These are phyloP conservation scores for Danionella cerebrum DNA, from an alignment of 2,113 vertebrate species.

Conservation along the genomic window DNA sequence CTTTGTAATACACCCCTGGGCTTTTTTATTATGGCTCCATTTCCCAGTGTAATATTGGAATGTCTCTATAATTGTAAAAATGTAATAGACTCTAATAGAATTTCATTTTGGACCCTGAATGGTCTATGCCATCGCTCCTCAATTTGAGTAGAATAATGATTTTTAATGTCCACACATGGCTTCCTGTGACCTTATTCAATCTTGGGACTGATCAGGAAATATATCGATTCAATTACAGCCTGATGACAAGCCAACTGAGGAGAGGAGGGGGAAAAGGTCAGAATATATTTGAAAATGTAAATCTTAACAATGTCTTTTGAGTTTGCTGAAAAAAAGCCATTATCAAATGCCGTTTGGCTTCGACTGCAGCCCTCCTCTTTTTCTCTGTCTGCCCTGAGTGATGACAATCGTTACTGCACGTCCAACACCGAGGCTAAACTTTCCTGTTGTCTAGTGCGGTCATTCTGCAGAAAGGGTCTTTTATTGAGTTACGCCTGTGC, in stretches of 20 bases:
- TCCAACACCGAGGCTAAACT: constrained; percentile 51
- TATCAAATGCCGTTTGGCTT: constrained; percentile 95
- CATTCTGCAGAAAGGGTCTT: constrained; percentile 37
- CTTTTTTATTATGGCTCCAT: constrained; percentile 99
- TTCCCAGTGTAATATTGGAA: constrained; percentile 98
- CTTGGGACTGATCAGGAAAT: constrained; percentile 98
- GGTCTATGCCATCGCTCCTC: constrained; percentile 89
- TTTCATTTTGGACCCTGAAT: constrained; percentile 98
- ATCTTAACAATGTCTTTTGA: constrained; percentile 98
- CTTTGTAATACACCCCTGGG: constrained; percentile 98
- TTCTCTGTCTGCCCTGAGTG: constrained; percentile 55
- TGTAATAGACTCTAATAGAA: constrained; percentile 99
- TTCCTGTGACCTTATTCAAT: constrained; percentile 99
- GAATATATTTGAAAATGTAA: constrained; percentile 99
- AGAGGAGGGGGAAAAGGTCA: constrained; percentile 95
- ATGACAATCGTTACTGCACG: constrained; percentile 71
- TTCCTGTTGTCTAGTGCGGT: constrained; percentile 58
- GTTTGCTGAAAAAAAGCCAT: constrained; percentile 81
- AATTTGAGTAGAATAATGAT: constrained; percentile 99
- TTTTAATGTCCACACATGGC: constrained; percentile 99
- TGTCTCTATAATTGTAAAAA: constrained; percentile 99
- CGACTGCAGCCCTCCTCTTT: constrained; percentile 72
- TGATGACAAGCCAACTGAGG: constrained; percentile 94
- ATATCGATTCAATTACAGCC: constrained; percentile 99
- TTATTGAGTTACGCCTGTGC: constrained; percentile 51